Conservation (phyloP, 37 sponge, comb jelly and placozoan genomes). For the Aplysina aerophoba region DNA sequence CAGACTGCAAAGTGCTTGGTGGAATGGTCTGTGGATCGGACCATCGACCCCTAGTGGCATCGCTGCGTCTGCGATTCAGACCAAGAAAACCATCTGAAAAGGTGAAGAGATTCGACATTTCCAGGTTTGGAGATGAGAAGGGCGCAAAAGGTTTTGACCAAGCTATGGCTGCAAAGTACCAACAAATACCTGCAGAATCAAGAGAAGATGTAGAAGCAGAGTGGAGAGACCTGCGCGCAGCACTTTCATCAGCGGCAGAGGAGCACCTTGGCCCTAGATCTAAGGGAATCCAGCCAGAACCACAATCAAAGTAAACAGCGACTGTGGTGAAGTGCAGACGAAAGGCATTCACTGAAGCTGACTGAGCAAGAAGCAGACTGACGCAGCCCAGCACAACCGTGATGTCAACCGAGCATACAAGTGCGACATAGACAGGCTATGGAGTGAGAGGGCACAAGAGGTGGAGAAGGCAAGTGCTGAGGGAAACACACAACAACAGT, state of each 20-base stretch:
- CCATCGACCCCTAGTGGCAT: background rate
- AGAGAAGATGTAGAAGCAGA: background rate
- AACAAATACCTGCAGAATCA: background rate
- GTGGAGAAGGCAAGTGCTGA: background rate
- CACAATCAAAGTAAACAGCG: no score
- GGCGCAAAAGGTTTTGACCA: background rate
- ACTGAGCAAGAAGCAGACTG: background rate
- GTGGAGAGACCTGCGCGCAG: background rate
- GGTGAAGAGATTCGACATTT: background rate
- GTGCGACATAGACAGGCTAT: background rate
- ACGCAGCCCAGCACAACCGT: background rate
- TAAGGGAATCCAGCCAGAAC: background rate
- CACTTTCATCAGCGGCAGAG: background rate
- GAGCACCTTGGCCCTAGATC: background rate
- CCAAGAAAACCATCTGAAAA: background rate
- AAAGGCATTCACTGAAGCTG: no score
- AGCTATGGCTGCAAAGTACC: background rate
- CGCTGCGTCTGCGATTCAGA: background rate
- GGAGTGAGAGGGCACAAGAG: slow-evolving; percentile 5
- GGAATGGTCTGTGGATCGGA: no score
- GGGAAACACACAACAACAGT: background rate
- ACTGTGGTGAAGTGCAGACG: no score
- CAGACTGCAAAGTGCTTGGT: no score
- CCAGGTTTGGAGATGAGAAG: background rate
- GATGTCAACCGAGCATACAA: background rate